Percentiles rank a stretch among this genome's conserved stretches.
These are phyloP conservation scores for Triplophysa bombifrons DNA, from an alignment of 2,797 vertebrate genomes.

Conservation along the genomic window DNA sequence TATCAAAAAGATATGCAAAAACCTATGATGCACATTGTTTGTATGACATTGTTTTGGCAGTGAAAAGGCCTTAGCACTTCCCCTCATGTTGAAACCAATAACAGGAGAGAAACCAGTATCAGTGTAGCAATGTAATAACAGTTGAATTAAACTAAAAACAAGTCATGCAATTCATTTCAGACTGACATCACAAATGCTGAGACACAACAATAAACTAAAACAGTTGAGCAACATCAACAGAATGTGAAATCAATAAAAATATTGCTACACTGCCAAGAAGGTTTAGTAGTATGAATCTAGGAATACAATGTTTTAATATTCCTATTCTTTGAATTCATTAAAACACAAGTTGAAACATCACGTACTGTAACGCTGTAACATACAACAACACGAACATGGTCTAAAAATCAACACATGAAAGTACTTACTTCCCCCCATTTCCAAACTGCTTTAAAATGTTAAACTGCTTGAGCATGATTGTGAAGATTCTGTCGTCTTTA, in stretches of 20 bases:
- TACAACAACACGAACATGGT: conserved; percentile 17
- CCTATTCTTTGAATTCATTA: background rate
- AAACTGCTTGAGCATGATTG: conserved; percentile 76
- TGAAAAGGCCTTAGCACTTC: background rate
- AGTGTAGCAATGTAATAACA: too few relatives aligned
- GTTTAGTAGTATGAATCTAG: background rate
- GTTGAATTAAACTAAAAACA: too few relatives aligned
- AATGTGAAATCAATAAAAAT: background rate
- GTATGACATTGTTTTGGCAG: background rate
- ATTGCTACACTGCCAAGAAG: background rate
- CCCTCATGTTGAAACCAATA: background rate
- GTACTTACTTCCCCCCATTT: conserved; percentile 69
- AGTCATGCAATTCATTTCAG: background rate
- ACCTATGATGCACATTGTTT: background rate
- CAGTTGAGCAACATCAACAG: background rate
- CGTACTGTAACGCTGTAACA: background rate
- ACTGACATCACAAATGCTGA: background rate
- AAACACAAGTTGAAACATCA: background rate
- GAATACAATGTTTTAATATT: background rate
- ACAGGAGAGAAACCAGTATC: background rate
- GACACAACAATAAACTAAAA: background rate
- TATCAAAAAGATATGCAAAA: background rate
- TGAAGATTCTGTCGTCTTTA: conserved; percentile 35
- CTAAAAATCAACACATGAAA: conserved; percentile 53
- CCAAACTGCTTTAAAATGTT: conserved; percentile 76